phyloP scores from a whole-genome alignment of 2,113 vertebrate genomes.

The Triplophysa siluroides region DNA sequence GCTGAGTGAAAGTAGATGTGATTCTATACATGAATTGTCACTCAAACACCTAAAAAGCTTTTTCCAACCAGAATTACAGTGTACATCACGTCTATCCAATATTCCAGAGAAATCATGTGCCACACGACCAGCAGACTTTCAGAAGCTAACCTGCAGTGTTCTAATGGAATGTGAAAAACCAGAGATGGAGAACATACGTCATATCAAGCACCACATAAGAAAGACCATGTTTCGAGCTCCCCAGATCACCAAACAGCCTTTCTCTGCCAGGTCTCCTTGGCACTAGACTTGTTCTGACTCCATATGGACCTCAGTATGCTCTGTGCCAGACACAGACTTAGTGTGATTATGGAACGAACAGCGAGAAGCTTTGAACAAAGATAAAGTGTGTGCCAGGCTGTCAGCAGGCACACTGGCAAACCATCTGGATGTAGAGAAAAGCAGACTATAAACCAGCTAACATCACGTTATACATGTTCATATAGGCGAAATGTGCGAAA shows the following conservation, averaged over 20 bases:
- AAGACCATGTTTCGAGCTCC: not conserved
- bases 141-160: not conserved
- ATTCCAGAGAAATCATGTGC: not conserved
- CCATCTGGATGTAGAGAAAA: not conserved
- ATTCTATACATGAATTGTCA: conserved; percentile 17
- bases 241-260: not conserved
- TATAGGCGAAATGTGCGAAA: not conserved
- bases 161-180: not conserved
- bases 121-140: not conserved
- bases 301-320: not conserved
- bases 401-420: conserved; percentile 10
- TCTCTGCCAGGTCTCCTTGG: not conserved
- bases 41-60: not conserved
- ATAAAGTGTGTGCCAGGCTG: conserved; percentile 4
- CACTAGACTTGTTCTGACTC: not conserved
- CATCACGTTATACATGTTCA: not conserved
- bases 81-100: conserved; percentile 6
- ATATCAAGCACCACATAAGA: not conserved
- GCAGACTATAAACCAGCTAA: not conserved
- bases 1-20: not conserved
- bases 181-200: not conserved
- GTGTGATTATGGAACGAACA: not conserved
- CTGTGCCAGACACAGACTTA: not conserved
- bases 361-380: not conserved
- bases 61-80: conserved; percentile 25